Conservation (phyloP, 2,113 vertebrate species). For the Pandion haliaetus region DNA sequence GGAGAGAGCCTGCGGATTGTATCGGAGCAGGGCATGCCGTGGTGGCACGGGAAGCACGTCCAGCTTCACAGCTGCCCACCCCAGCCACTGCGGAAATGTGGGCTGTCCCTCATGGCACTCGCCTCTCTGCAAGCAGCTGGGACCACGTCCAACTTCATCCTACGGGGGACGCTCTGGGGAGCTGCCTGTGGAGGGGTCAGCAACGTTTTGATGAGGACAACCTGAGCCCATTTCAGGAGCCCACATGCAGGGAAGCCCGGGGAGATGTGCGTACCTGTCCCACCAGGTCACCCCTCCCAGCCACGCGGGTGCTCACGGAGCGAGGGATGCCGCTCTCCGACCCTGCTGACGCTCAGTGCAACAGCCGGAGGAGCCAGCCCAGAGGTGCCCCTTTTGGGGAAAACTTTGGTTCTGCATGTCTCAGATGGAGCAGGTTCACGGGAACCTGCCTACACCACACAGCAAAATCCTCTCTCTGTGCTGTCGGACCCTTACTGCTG, state of each 20-base stretch:
- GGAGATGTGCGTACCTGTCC: background rate
- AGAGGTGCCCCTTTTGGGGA: background rate
- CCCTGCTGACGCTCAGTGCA: background rate
- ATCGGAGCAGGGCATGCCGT: background rate
- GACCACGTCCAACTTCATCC: background rate
- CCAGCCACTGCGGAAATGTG: background rate
- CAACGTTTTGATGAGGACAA: background rate
- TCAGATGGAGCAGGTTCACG: background rate
- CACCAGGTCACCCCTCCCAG: background rate
- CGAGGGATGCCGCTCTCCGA: background rate
- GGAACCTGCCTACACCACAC: background rate
- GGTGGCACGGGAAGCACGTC: accelerated
- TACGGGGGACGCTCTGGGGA: background rate
- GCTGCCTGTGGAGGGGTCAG: background rate
- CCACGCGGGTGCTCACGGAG: background rate
- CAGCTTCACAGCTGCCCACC: background rate
- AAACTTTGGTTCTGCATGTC: background rate
- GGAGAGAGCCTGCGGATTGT: accelerated
- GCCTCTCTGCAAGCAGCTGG: background rate
- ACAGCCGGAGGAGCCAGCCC: background rate
- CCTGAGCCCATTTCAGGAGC: background rate
- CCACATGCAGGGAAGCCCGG: background rate
- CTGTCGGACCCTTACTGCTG: background rate
- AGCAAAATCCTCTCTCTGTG: background rate
- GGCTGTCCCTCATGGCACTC: background rate